These are phyloP conservation scores for Salvelinus sp. DNA, from an alignment of 2,113 vertebrate genomes.

Conservation along the genomic window DNA sequence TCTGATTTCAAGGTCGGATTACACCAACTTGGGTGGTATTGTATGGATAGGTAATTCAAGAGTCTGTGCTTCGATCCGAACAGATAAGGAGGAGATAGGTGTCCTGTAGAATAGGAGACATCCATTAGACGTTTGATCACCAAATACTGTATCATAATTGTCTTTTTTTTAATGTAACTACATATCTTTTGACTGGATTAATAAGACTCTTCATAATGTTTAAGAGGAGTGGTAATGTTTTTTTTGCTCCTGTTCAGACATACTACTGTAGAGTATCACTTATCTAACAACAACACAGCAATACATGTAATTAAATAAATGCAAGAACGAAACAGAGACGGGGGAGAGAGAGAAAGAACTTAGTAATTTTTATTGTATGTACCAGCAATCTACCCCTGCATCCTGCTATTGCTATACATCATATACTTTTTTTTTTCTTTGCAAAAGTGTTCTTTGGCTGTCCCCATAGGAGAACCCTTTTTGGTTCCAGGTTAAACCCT, in stretches of 20 bases:
- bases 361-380: too few species aligned
- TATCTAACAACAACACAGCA: conserved; percentile 48
- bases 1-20: conserved; percentile 74
- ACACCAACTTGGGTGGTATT: conserved; percentile 70
- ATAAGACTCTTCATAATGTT: too few species aligned
- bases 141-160: conserved; percentile 50
- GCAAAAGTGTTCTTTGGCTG: too few species aligned
- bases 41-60: conserved; percentile 69
- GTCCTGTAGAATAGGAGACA: conserved; percentile 68
- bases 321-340: conserved; percentile 38
- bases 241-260: conserved; percentile 23
- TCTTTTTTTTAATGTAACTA: not conserved
- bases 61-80: conserved; percentile 71
- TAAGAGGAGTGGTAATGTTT: not conserved
- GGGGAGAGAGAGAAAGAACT: conserved; percentile 27
- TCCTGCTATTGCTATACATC: too few species aligned
- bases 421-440: too few species aligned
- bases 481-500: too few species aligned
- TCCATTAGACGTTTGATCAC: conserved; percentile 68
- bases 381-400: too few species aligned
- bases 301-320: conserved; percentile 71
- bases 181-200: not conserved
- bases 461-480: too few species aligned
- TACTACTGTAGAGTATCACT: conserved; percentile 50
- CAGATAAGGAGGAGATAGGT: conserved; percentile 70